Conservation (phyloP, 2,113 vertebrate species). For the Rhipidura dahli region DNA sequence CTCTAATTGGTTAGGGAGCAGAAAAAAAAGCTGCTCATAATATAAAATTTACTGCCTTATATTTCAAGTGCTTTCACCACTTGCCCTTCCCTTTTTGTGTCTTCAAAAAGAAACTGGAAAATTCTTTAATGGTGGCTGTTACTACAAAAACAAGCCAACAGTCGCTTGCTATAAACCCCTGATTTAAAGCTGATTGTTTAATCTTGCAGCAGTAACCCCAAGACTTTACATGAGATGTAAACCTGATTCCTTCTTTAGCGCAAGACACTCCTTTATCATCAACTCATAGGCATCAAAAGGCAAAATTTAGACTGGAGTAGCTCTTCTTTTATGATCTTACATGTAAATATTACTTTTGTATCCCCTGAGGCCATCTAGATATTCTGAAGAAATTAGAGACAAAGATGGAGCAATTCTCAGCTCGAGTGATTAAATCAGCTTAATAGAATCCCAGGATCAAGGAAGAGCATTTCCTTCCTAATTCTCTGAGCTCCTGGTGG, state of each 20-base stretch:
- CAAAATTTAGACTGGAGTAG: neutral
- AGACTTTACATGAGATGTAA: neutral
- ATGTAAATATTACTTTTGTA: slow-evolving; percentile 8
- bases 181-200: neutral
- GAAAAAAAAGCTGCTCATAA: neutral
- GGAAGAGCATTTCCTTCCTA: neutral
- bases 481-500: neutral
- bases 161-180: neutral
- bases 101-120: neutral
- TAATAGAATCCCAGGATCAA: neutral
- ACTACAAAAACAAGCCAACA: neutral
- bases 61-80: neutral
- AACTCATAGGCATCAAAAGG: neutral
- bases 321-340: neutral
- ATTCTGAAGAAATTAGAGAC: slow-evolving; percentile 17
- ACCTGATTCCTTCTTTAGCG: neutral
- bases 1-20: neutral
- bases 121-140: neutral
- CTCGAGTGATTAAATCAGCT: neutral
- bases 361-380: neutral
- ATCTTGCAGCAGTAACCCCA: neutral
- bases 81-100: neutral
- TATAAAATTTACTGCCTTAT: neutral
- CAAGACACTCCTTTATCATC: neutral
- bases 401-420: slow-evolving; percentile 2